Evolutionary conservation across 2,113 vertebrate genomes (phyloP).

Genomic region (Thunnus thynnus): DNA sequence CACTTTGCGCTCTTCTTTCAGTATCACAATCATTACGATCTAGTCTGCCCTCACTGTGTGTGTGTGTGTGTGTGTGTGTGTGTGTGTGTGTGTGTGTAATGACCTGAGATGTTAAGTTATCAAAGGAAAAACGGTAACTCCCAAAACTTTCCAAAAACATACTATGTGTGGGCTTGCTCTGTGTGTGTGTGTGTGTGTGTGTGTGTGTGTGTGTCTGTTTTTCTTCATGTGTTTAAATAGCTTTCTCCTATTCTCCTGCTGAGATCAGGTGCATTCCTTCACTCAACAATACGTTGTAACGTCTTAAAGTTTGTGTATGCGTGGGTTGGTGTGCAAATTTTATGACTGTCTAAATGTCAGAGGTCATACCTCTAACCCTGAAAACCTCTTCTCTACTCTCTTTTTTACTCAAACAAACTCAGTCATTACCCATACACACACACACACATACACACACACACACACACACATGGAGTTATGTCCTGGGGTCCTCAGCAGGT

Average conservation of each 20-base stretch:
- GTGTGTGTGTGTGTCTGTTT: conserved; percentile 2
- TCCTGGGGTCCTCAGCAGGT: conserved; percentile 70
- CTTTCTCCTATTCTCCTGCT: conserved; percentile 24
- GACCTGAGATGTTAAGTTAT: conserved; percentile 36
- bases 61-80: no score
- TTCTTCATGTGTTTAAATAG: conserved; percentile 42
- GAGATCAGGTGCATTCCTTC: conserved; percentile 77
- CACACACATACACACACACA: conserved; percentile 43
- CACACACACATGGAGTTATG: conserved; percentile 38
- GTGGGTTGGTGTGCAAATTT: conserved; percentile 46
- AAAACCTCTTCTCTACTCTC: conserved; percentile 42
- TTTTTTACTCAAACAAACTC: conserved; percentile 27
- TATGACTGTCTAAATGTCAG: conserved; percentile 49
- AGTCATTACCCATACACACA: conserved; percentile 25
- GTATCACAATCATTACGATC: background rate
- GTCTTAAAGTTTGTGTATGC: conserved; percentile 27
- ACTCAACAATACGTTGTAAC: conserved; percentile 61
- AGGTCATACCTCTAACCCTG: conserved; percentile 52
- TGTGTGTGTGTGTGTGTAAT: background rate
- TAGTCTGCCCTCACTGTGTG: no score
- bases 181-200: background rate
- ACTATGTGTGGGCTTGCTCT: conserved; percentile 31
- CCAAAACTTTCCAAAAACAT: conserved; percentile 38
- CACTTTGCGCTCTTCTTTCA: background rate
- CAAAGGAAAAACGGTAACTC: conserved; percentile 44